Evolutionary conservation across 1,140 invertebrate species (phyloP).

Genomic region (Camponotus vicinus): DNA sequence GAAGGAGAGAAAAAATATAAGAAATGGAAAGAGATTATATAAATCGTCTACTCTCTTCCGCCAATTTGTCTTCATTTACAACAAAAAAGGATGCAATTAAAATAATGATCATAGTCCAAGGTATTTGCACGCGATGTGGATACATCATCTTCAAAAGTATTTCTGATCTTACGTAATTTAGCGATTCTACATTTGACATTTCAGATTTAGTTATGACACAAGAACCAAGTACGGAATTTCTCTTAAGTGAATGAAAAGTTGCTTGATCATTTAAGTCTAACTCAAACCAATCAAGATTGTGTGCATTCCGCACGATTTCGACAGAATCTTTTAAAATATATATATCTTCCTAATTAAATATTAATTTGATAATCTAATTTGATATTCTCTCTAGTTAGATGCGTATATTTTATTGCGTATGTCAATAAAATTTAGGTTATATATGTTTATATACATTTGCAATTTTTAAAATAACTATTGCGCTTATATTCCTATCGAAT

Average conservation of each 20-base stretch:
- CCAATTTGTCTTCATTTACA: not conserved
- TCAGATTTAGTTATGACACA: not conserved
- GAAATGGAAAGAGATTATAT: not conserved
- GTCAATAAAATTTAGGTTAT: not conserved
- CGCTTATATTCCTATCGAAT: not conserved
- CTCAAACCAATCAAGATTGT: not conserved
- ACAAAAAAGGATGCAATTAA: not conserved
- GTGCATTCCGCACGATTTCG: too few species aligned
- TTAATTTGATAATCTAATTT: too few species aligned
- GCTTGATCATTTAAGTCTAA: not conserved
- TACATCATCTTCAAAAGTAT: not conserved
- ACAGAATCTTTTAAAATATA: not conserved
- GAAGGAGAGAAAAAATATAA: too few species aligned
- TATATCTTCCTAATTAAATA: not conserved
- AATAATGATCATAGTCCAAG: not conserved
- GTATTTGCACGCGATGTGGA: not conserved
- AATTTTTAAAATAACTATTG: not conserved
- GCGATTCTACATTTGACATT: conserved; percentile 32
- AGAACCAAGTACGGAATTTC: not conserved
- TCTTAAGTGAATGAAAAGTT: not conserved
- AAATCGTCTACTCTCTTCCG: not conserved
- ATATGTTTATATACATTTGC: not conserved
- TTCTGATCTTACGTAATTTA: conserved; percentile 3
- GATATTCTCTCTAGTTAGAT: too few species aligned
- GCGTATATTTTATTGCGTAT: not conserved